These are phyloP conservation scores for Sebastes umbrosus DNA, from an alignment of 2,797 vertebrate genomes.

Conservation along the genomic window DNA sequence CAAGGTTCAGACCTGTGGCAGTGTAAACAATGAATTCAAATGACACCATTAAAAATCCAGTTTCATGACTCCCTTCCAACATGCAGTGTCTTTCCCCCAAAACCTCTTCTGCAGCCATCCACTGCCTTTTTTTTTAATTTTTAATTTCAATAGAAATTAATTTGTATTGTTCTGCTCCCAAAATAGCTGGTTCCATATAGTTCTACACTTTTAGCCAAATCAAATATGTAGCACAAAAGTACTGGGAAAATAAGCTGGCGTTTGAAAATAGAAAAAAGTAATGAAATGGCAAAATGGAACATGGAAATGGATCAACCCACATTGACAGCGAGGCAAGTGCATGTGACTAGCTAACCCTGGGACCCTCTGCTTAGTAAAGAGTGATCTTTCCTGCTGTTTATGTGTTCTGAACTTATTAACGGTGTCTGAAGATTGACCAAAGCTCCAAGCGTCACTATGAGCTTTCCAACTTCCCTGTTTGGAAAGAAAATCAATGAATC, in stretches of 20 bases:
- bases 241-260: background rate
- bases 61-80: too few species aligned
- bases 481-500: too few species aligned
- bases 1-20: background rate
- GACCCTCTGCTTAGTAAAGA: background rate
- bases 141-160: too few species aligned
- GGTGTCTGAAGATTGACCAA: background rate
- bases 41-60: too few species aligned
- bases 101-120: too few species aligned
- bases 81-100: too few species aligned
- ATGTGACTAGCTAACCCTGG: background rate
- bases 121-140: fast-evolving
- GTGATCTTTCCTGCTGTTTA: background rate
- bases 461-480: too few species aligned
- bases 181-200: background rate
- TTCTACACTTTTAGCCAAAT: background rate
- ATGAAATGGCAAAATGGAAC: background rate
- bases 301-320: background rate
- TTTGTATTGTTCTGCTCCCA: background rate
- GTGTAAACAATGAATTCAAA: too few species aligned
- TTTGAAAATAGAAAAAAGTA: background rate
- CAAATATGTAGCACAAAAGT: background rate
- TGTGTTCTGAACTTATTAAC: background rate
- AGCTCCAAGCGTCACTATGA: background rate
- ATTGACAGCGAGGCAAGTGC: background rate